Percentiles rank a stretch among this genome's conserved stretches.
Evolutionary conservation across 2,888 invertebrate genomes (phyloP).

Genomic region (Cheilosia soror): DNA sequence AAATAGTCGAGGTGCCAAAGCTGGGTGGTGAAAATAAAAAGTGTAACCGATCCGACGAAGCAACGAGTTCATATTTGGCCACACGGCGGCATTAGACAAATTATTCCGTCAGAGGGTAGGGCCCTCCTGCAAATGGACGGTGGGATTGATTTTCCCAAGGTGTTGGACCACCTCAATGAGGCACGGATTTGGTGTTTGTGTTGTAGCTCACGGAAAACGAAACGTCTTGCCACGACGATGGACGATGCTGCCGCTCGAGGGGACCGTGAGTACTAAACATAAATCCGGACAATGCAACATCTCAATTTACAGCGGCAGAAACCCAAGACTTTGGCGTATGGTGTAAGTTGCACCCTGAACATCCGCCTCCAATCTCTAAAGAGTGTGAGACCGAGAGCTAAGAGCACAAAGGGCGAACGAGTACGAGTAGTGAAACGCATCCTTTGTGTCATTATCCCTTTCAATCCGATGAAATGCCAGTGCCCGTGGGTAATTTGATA

Average conservation of each 20-base stretch:
- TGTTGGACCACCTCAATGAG: slow-evolving; percentile 75
- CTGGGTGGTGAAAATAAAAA: slow-evolving; percentile 46
- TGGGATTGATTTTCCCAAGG: slow-evolving; percentile 72
- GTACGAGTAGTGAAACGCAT: slow-evolving; percentile 63
- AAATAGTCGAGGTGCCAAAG: slow-evolving; percentile 63
- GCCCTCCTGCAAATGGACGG: slow-evolving; percentile 49
- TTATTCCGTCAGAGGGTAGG: slow-evolving; percentile 64
- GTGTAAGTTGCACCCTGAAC: slow-evolving; percentile 64
- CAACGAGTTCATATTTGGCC: slow-evolving; percentile 59
- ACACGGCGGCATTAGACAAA: slow-evolving; percentile 67
- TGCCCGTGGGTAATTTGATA: slow-evolving; percentile 74
- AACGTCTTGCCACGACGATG: slow-evolving; percentile 33
- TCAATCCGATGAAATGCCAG: slow-evolving; percentile 76
- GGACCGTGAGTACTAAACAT: slow-evolving; percentile 73
- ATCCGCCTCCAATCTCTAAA: slow-evolving; percentile 15
- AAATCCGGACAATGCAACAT: slow-evolving; percentile 74
- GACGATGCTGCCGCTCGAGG: slow-evolving; percentile 38
- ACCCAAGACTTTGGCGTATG: slow-evolving; percentile 57
- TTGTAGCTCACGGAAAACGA: slow-evolving; percentile 63
- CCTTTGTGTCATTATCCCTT: slow-evolving; percentile 76
- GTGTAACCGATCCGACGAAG: slow-evolving; percentile 57
- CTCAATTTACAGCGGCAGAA: slow-evolving; percentile 74
- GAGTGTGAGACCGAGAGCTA: slow-evolving; percentile 29
- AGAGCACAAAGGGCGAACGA: slow-evolving; percentile 55
- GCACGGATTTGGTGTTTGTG: slow-evolving; percentile 72